These are phyloP conservation scores for Maconellicoccus hirsutus DNA, from an alignment of 1,140 invertebrate species.

Conservation along the genomic window DNA sequence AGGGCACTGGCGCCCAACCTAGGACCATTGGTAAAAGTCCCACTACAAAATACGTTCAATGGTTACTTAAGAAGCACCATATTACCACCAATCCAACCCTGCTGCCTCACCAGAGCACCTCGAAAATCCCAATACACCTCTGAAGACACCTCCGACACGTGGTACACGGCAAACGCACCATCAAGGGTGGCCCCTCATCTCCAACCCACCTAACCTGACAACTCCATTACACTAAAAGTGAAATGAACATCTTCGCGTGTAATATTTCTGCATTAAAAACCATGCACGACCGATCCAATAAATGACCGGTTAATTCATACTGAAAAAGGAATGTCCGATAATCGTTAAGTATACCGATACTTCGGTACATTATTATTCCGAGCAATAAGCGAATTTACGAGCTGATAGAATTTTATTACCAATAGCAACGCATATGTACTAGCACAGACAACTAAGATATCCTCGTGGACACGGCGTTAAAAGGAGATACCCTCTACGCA, in stretches of 20 bases:
- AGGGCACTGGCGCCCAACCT: too few species aligned
- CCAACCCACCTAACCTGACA: neutral
- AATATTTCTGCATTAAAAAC: neutral
- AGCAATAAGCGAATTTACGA: conserved; percentile 15
- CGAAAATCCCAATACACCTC: too few species aligned
- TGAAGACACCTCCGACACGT: too few species aligned
- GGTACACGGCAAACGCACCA: too few species aligned
- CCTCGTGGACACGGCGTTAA: neutral
- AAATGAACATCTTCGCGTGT: neutral
- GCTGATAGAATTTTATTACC: conserved; percentile 21
- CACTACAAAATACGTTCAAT: too few species aligned
- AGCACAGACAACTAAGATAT: too few species aligned
- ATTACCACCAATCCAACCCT: too few species aligned
- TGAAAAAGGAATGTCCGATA: conserved; percentile 3
- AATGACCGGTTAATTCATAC: neutral
- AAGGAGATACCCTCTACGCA: neutral
- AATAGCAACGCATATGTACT: neutral
- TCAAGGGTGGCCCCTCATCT: neutral
- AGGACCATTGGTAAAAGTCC: too few species aligned
- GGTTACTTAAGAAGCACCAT: too few species aligned
- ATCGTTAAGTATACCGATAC: neutral
- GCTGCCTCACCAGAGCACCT: too few species aligned
- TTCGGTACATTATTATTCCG: conserved; percentile 1
- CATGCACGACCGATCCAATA: conserved; percentile 7
- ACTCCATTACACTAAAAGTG: neutral